Percentiles rank a stretch among this genome's conserved stretches.
These are phyloP conservation scores for Clistopyga incitator DNA, from an alignment of 2,888 invertebrate genomes.

Conservation along the genomic window DNA sequence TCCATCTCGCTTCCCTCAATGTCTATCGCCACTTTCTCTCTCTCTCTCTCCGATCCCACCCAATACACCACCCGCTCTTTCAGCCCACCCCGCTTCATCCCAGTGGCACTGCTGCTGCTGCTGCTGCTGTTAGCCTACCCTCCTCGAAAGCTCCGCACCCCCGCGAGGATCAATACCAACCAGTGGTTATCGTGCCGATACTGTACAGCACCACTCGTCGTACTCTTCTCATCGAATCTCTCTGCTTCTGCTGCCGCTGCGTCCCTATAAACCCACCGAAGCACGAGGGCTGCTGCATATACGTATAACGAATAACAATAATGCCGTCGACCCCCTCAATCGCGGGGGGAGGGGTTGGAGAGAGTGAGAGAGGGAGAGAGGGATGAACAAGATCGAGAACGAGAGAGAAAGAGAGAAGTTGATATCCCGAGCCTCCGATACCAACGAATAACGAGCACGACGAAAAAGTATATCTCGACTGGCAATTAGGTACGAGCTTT, in stretches of 20 bases:
- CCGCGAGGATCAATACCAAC: constrained; percentile 82
- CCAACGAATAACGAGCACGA: constrained; percentile 65
- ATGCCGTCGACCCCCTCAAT: constrained; percentile 65
- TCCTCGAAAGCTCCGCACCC: constrained; percentile 72
- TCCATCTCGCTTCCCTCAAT: constrained; percentile 57
- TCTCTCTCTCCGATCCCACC: constrained; percentile 47
- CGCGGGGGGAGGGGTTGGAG: constrained; percentile 38
- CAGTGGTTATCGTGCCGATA: constrained; percentile 83
- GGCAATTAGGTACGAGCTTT: constrained; percentile 70
- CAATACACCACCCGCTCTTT: constrained; percentile 52
- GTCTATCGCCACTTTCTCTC: constrained; percentile 37
- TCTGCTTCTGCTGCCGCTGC: constrained; percentile 21
- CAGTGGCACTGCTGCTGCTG: constrained; percentile 42
- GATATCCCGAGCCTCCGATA: constrained; percentile 33
- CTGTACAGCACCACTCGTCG: constrained; percentile 71
- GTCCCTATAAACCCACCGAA: constrained; percentile 58
- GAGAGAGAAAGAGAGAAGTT: constrained; percentile 30
- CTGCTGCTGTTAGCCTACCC: constrained; percentile 39
- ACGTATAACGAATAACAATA: constrained; percentile 73
- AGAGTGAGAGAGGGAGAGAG: constrained; percentile 32
- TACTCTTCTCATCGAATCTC: constrained; percentile 47
- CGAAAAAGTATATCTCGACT: constrained; percentile 69
- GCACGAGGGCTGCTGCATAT: constrained; percentile 60
- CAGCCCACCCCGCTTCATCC: constrained; percentile 53
- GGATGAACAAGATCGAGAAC: constrained; percentile 46